These are phyloP conservation scores for Pachyrhynchus sulphureomaculatus DNA, from an alignment of 1,140 invertebrate species.

Conservation along the genomic window DNA sequence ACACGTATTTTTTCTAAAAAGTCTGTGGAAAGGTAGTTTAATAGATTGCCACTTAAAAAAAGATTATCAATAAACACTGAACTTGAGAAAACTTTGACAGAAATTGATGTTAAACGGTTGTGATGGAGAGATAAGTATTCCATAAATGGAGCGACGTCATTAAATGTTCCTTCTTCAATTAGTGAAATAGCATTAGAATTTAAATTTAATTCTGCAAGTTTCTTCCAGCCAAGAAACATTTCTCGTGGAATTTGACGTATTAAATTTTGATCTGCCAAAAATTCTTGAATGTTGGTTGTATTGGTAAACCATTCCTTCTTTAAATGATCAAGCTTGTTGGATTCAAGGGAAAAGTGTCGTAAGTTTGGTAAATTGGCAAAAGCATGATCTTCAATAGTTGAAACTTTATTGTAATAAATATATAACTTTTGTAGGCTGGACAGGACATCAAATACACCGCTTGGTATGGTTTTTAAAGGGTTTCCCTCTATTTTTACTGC, in stretches of 20 bases:
- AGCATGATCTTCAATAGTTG: background rate
- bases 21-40: background rate
- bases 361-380: background rate
- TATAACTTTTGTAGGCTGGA: too few species aligned
- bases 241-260: background rate
- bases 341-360: background rate
- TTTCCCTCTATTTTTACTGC: too few species aligned
- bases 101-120: background rate
- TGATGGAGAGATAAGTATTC: background rate
- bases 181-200: background rate
- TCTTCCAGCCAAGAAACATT: background rate
- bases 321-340: background rate
- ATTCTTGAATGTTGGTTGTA: background rate
- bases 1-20: conserved; percentile 4
- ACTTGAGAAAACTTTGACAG: background rate
- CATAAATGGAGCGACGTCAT: background rate
- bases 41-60: background rate
- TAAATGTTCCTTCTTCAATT: background rate
- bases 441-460: too few species aligned
- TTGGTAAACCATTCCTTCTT: background rate
- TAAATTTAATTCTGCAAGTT: background rate
- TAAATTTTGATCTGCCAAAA: background rate
- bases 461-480: too few species aligned
- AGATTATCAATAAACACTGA: background rate
- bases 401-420: background rate